phyloP scores from a whole-genome alignment of 2,113 vertebrate genomes.

The Haemorhous mexicanus region DNA sequence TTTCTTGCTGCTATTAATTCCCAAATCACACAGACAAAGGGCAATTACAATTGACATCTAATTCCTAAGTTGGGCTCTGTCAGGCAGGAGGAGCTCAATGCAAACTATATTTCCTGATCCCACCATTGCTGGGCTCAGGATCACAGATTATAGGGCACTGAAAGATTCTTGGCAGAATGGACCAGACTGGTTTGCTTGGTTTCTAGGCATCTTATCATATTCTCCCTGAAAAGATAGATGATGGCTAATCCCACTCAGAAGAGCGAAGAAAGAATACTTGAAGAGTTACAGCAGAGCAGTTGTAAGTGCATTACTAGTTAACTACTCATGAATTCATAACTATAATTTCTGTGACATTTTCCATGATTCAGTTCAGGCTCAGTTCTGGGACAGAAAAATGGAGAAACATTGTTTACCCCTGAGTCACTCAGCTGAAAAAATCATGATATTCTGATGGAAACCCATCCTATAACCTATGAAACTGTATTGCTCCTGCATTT shows the following conservation, averaged over 20 bases:
- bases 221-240: background rate
- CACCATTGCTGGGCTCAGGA: background rate
- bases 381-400: background rate
- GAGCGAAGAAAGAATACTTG: background rate
- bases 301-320: background rate
- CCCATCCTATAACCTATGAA: background rate
- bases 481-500: background rate
- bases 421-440: constrained; percentile 6
- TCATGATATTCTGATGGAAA: background rate
- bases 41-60: constrained; percentile 47
- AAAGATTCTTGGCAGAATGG: constrained; percentile 19
- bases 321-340: background rate
- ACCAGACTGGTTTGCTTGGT: constrained; percentile 2
- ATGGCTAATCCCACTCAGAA: background rate
- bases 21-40: constrained; percentile 35
- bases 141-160: background rate
- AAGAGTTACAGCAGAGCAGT: background rate
- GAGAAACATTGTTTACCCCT: background rate
- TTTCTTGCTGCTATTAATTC: constrained; percentile 25
- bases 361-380: background rate
- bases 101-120: background rate
- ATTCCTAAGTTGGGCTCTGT: constrained; percentile 27
- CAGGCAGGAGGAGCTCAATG: background rate
- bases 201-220: background rate
- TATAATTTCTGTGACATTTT: background rate